Evolutionary conservation across 2,888 invertebrate species (phyloP).

Genomic region (Tetragonisca angustula): DNA sequence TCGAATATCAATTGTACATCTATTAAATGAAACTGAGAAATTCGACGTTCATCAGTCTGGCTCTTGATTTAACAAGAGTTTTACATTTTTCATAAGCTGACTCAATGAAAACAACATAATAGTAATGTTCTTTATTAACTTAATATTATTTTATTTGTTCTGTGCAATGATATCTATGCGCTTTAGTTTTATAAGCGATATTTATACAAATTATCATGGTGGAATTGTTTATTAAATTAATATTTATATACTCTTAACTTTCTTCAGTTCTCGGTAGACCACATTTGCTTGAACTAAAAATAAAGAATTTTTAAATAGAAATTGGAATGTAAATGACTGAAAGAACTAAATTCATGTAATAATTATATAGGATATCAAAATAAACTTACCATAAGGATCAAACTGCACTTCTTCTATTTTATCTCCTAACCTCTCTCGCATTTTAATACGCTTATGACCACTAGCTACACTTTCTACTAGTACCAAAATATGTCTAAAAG

Average conservation of each 20-base stretch:
- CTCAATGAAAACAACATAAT: not conserved
- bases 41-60: not conserved
- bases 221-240: not conserved
- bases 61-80: not conserved
- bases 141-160: not conserved
- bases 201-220: not conserved
- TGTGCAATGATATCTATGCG: not conserved
- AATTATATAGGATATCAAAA: not conserved
- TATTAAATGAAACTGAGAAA: not conserved
- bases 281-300: constrained; percentile 89
- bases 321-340: not conserved
- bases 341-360: not conserved
- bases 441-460: constrained; percentile 88
- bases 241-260: constrained; percentile 83
- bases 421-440: constrained; percentile 90
- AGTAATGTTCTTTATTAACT: not conserved
- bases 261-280: constrained; percentile 90
- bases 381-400: constrained; percentile 93
- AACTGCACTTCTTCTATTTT: constrained; percentile 91
- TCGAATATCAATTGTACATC: not conserved
- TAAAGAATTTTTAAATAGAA: constrained; percentile 25
- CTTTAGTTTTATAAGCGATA: not conserved
- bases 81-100: not conserved
- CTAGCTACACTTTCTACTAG: constrained; percentile 91
- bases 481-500: constrained; percentile 90